Evolutionary conservation across 2,113 vertebrate species (phyloP), one percentile per base, ranked within the genome.

Genomic region (Notothenia rossii): DNA sequence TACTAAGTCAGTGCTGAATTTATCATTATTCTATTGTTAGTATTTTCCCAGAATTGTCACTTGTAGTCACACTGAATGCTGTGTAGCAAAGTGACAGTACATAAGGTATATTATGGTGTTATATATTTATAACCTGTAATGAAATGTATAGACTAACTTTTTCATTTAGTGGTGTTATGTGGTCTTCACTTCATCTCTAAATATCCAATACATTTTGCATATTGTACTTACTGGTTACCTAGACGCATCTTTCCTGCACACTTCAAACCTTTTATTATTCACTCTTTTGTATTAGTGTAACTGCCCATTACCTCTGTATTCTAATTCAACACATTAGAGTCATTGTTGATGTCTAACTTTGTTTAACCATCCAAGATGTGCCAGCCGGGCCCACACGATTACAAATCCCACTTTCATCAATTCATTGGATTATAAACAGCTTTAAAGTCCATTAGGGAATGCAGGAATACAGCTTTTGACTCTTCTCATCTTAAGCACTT

Each of bases 381-480:
- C 20, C 51, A 17, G 62, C 20, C 51, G 20, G 69, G 43, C 4
- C 33, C 54, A 45, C 40, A 71, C 18, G 50, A 72, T 72, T 65
- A 66, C 20, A 69, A 69, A 64, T 74, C 62, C 25, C 53, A 36
- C 22, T 20, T 49, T 58, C 22, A 65, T 58, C 73, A 50, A 25
- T 40, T 8, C 25, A 59, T 64, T 65, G 17, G 20, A 56, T 40
- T 40, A 40, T 7, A 7, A 40, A 40, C 36, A 40, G 36, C 36
- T 40, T 75, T 75, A 53, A 45, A 33, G 59, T 63, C 36, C 60
- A 54, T 63, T 45, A 53, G 33, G 49, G 29, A 53, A 36, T 15
- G 4, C 11, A 22, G 58, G 25, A 13, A 10, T 62, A 18, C 14
- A 25, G 7, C 18, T 2, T 49, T 45, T 49, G 55, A 72, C 25